phyloP scores from a whole-genome alignment of 1,140 invertebrate species.

The Sarcophaga bullata region DNA sequence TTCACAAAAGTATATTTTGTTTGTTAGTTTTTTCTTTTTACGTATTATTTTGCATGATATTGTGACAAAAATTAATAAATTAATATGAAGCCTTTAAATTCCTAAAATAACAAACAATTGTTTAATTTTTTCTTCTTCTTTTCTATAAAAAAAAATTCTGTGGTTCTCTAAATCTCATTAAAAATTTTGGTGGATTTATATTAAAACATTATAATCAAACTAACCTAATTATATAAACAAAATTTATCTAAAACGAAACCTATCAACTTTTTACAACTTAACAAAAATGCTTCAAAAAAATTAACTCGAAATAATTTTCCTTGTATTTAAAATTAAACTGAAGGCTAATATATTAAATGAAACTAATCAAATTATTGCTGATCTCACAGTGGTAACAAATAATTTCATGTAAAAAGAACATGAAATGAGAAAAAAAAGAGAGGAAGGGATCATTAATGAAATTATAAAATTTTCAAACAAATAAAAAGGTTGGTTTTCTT shows the following conservation, averaged over 20 bases:
- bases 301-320: slow-evolving; percentile 4
- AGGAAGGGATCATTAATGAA: neutral
- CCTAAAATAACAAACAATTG: slow-evolving; percentile 9
- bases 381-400: slow-evolving; percentile 62
- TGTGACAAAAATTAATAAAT: slow-evolving; percentile 19
- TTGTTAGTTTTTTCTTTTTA: too few relatives aligned
- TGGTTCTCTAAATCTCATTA: slow-evolving; percentile 36
- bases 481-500: slow-evolving; percentile 38
- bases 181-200: slow-evolving; percentile 33
- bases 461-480: slow-evolving; percentile 9
- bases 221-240: slow-evolving; percentile 22
- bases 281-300: neutral
- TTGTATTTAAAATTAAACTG: neutral
- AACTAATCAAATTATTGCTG: slow-evolving; percentile 60
- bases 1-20: neutral
- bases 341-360: slow-evolving; percentile 53
- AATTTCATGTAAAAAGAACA: slow-evolving; percentile 61
- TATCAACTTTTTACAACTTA: neutral
- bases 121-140: slow-evolving; percentile 41
- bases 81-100: slow-evolving; percentile 24
- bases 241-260: slow-evolving; percentile 22
- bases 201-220: slow-evolving; percentile 4
- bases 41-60: slow-evolving; percentile 32
- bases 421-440: slow-evolving; percentile 42
- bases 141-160: slow-evolving; percentile 34